Evolutionary conservation across 1,140 invertebrate genomes (phyloP).

Genomic region (Bombus huntii): DNA sequence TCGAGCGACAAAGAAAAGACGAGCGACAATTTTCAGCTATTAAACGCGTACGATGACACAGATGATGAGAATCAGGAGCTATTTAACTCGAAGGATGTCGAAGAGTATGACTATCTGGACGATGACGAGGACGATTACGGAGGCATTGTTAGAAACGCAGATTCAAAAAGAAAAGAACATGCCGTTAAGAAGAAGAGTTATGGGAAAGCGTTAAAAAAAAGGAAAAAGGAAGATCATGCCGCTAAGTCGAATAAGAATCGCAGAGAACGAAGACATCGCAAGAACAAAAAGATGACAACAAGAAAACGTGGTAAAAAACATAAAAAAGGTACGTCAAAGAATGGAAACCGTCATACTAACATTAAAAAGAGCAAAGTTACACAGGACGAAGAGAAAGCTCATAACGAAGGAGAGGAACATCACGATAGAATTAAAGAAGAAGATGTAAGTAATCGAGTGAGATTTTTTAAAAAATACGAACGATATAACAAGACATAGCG

Average conservation of each 20-base stretch:
- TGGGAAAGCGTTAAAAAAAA: background rate
- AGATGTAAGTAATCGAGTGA: constrained; percentile 41
- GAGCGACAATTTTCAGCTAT: background rate
- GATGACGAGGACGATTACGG: background rate
- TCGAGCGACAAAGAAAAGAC: background rate
- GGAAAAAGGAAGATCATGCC: background rate
- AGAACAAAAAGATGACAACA: background rate
- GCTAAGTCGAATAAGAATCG: background rate
- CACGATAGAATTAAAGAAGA: constrained; percentile 10
- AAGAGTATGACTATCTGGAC: background rate
- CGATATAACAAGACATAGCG: background rate
- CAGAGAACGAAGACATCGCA: background rate
- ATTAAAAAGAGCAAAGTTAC: constrained; percentile 31
- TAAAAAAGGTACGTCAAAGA: background rate
- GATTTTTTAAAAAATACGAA: background rate
- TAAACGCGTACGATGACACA: constrained; percentile 16
- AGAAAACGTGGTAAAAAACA: constrained; percentile 13
- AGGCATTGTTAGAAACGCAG: background rate
- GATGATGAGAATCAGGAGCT: background rate
- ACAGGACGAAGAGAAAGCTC: background rate
- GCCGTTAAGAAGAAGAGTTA: constrained; percentile 8
- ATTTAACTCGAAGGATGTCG: background rate
- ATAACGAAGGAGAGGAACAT: background rate
- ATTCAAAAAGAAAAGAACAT: background rate
- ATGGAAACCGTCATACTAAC: background rate